Conservation (phyloP, 2,888 invertebrate species). For the Cheilosia impressa region DNA sequence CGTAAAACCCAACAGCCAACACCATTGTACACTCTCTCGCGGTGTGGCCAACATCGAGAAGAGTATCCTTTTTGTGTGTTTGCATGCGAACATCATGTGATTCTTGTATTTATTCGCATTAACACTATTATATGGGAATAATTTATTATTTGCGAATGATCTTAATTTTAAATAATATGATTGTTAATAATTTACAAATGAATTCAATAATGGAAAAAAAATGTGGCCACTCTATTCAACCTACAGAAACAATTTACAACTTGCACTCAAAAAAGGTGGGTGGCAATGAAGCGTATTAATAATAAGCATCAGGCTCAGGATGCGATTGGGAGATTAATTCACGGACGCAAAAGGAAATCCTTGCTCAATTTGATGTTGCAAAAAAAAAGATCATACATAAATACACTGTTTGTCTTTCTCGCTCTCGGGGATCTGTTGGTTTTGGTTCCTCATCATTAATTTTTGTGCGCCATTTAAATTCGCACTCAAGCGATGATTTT, state of each 20-base stretch:
- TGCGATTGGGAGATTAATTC: conserved; percentile 9
- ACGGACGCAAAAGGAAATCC: neutral
- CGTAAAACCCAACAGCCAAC: conserved; percentile 26
- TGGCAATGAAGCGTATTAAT: neutral
- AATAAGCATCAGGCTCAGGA: conserved; percentile 17
- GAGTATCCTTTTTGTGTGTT: conserved; percentile 5
- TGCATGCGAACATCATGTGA: neutral
- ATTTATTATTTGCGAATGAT: conserved; percentile 68
- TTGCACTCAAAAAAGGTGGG: neutral
- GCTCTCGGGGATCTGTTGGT: neutral
- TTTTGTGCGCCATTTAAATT: conserved; percentile 20
- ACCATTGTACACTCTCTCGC: neutral
- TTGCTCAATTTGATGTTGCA: neutral
- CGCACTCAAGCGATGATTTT: conserved; percentile 35
- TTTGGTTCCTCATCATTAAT: conserved; percentile 27
- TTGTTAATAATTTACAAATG: conserved; percentile 66
- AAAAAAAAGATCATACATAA: too few relatives aligned
- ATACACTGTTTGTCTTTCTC: too few relatives aligned
- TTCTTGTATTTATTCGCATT: conserved; percentile 40
- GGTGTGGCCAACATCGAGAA: neutral
- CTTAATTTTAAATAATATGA: conserved; percentile 71
- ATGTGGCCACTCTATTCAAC: neutral
- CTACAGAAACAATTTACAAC: conserved; percentile 18
- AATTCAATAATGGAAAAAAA: conserved; percentile 38
- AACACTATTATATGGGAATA: conserved; percentile 47